A percentile compares a stretch with the other conserved stretches of the same genome.
Evolutionary conservation across 1,140 invertebrate species (phyloP).

Genomic region (Drosophila sturtevanti): DNA sequence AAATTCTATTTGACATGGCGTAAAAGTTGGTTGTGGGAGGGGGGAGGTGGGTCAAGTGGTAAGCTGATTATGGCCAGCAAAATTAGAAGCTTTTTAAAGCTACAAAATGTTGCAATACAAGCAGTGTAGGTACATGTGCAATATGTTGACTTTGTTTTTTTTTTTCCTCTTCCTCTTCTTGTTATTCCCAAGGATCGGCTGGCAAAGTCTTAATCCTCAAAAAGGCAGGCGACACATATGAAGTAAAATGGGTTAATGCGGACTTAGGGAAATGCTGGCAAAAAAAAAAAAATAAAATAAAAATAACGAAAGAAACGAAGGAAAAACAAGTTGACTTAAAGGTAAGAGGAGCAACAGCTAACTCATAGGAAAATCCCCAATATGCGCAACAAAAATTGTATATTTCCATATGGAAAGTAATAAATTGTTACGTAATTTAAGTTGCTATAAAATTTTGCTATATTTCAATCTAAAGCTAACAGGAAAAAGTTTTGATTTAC

Average conservation of each 20-base stretch:
- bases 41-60: slow-evolving; percentile 27
- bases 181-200: no score
- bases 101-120: slow-evolving; percentile 21
- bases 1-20: slow-evolving; percentile 65
- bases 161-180: no score
- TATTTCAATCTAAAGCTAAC: no score
- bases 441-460: background rate
- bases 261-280: slow-evolving; percentile 47
- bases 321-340: slow-evolving; percentile 29
- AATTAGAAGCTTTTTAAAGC: slow-evolving; percentile 66
- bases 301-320: no score
- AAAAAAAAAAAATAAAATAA: background rate
- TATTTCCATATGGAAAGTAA: background rate
- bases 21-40: slow-evolving; percentile 15
- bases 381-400: no score
- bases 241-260: slow-evolving; percentile 51
- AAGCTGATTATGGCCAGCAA: slow-evolving; percentile 72
- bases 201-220: slow-evolving; percentile 24
- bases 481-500: slow-evolving; percentile 32
- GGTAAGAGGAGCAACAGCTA: background rate
- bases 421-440: background rate
- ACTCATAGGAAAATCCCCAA: background rate
- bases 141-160: slow-evolving; percentile 37
- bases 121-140: slow-evolving; percentile 22
- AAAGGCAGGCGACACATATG: slow-evolving; percentile 23